Evolutionary conservation across 2,797 vertebrate genomes (phyloP), one percentile per base, ranked within the genome.

Genomic region (Forpus xanthops): DNA sequence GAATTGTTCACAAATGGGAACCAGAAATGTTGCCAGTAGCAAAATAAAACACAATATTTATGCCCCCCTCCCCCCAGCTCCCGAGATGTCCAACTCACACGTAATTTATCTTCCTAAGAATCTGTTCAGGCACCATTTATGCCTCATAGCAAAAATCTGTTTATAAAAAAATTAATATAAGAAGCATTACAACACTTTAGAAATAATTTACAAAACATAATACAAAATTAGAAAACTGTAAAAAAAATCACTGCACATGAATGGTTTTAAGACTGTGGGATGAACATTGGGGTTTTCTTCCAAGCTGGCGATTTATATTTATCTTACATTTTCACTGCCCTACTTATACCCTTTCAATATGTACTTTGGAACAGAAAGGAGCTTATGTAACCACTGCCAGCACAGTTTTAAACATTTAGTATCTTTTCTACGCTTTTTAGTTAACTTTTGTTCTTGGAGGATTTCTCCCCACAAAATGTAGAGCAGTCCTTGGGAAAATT

Each of bases 191-290:
- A 97, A 95, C 89, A 97, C 94, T 92, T 96, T 98, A 98, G 97
- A 97, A 97, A 98, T 97, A 98, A 98, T 97, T 97, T 97, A 97
- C 92, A 98, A 98, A 98, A 97, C 97, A 96, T 93, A 98, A 98
- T 98, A 97, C 70, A 98, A 97, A 98, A 98, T 97, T 98, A 98
- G 97, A 98, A 98, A 98, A 98, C 95, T 89, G 73, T 98, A 93
- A 96, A 96, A 96, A 96, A 97, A 97, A 96, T 91, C 85, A 96
- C 96, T 93, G 95, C 95, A 96, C 83, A 90, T 96, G 95, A 97
- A 97, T 97, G 95, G 61, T 96, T 97, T 97, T 93, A 98, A 65
- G 94, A 98, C 89, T 92, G 72, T 83, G 90, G 92, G 93, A 97
- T 97, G 96, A 96, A 97, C 61, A 80, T 79, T 33, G 85, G 73